Conservation (phyloP, 1,140 invertebrate species). For the Drosophila kanapiae region DNA sequence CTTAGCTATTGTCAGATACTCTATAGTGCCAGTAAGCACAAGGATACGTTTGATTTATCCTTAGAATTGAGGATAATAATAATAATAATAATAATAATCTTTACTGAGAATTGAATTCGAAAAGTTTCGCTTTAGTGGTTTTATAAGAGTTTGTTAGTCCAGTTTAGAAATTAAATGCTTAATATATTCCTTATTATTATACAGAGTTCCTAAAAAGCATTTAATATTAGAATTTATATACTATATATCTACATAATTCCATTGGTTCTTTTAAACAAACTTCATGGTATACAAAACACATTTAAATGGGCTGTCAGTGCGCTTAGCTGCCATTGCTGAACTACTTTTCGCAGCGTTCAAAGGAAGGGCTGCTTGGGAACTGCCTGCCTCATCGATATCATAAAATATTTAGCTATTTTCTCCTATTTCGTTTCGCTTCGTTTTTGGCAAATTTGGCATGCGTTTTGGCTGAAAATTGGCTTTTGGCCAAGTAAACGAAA, state of each 20-base stretch:
- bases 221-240: neutral
- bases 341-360: constrained; percentile 55
- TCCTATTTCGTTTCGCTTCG: constrained; percentile 76
- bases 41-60: neutral
- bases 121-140: neutral
- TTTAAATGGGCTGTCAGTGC: constrained; percentile 71
- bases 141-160: neutral
- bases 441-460: constrained; percentile 81
- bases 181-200: neutral
- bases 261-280: neutral
- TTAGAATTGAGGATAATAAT: neutral
- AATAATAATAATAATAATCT: neutral
- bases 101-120: neutral
- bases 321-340: constrained; percentile 66
- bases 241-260: neutral
- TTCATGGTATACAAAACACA: constrained; percentile 61
- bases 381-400: constrained; percentile 72
- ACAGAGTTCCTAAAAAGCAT: too few species aligned
- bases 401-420: constrained; percentile 81
- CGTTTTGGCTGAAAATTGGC: constrained; percentile 75
- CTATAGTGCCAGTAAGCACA: neutral
- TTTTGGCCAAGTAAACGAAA: constrained; percentile 73
- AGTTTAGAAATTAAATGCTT: neutral
- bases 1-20: neutral
- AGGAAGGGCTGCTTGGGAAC: constrained; percentile 13